Conservation (phyloP, 1,140 invertebrate species). For the Drosophila varians region DNA sequence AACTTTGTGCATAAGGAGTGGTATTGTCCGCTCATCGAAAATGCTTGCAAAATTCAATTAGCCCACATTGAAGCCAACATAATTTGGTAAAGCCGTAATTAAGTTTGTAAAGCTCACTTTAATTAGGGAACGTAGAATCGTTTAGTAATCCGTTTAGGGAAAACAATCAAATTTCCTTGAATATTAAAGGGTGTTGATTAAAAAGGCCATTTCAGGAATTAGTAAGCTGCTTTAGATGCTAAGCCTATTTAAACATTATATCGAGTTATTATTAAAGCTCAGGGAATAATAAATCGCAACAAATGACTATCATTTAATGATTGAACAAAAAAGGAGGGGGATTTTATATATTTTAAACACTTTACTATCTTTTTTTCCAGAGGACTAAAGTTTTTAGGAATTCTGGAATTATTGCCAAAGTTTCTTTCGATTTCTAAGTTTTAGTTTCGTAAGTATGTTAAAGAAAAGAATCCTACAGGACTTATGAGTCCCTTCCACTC, state of each 20-base stretch:
- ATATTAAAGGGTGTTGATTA: neutral
- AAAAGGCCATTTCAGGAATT: neutral
- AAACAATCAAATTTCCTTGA: neutral
- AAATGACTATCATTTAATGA: too few species aligned
- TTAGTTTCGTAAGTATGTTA: neutral
- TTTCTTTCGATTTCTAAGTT: neutral
- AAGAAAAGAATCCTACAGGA: neutral
- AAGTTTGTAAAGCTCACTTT: neutral
- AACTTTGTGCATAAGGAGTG: conserved; percentile 14
- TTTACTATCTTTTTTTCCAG: too few species aligned
- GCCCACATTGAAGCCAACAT: conserved; percentile 7
- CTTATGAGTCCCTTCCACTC: neutral
- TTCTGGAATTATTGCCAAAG: too few species aligned
- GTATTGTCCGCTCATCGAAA: conserved; percentile 12
- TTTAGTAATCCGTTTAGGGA: neutral
- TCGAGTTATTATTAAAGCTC: neutral
- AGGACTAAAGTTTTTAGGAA: too few species aligned
- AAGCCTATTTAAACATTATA: neutral
- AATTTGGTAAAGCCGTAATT: conserved; percentile 1
- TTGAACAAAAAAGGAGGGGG: too few species aligned
- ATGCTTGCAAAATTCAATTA: conserved; percentile 32
- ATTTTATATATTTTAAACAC: too few species aligned
- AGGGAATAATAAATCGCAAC: too few species aligned
- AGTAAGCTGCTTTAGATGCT: neutral
- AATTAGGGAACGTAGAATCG: neutral